Evolutionary conservation across 2,113 vertebrate genomes (phyloP).

Genomic region (Irena cyanogastra): DNA sequence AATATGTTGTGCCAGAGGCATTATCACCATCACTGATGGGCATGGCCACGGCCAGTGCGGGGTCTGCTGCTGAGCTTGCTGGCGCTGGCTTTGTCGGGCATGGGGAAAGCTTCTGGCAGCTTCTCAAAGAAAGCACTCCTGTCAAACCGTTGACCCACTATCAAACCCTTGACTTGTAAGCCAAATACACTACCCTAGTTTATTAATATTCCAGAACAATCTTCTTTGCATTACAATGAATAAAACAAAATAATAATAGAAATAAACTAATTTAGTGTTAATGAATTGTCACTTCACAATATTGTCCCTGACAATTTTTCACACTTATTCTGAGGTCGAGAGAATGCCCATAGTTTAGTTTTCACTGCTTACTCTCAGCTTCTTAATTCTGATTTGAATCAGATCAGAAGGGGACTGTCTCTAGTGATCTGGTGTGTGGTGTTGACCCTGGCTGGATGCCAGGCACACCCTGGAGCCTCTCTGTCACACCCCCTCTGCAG

Average conservation of each 20-base stretch:
- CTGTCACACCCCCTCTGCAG: background rate
- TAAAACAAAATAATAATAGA: background rate
- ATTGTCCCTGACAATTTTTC: background rate
- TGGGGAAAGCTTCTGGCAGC: background rate
- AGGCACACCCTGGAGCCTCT: background rate
- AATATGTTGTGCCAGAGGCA: background rate
- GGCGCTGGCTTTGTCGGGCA: background rate
- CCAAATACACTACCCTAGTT: background rate
- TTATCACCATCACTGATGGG: background rate
- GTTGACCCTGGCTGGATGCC: background rate
- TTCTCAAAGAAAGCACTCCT: background rate
- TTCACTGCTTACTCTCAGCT: background rate
- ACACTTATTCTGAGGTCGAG: background rate
- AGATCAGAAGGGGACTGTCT: background rate
- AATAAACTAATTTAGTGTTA: background rate
- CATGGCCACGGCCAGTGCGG: rapidly evolving
- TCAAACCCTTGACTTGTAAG: background rate
- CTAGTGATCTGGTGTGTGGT: background rate
- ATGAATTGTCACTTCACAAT: background rate
- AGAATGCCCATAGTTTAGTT: background rate
- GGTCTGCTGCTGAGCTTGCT: background rate
- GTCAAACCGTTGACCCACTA: background rate
- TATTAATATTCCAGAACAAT: background rate
- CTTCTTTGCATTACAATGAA: background rate
- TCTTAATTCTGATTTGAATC: background rate